phyloP scores from a whole-genome alignment of 2,113 vertebrate genomes.

The Mesocricetus auratus region DNA sequence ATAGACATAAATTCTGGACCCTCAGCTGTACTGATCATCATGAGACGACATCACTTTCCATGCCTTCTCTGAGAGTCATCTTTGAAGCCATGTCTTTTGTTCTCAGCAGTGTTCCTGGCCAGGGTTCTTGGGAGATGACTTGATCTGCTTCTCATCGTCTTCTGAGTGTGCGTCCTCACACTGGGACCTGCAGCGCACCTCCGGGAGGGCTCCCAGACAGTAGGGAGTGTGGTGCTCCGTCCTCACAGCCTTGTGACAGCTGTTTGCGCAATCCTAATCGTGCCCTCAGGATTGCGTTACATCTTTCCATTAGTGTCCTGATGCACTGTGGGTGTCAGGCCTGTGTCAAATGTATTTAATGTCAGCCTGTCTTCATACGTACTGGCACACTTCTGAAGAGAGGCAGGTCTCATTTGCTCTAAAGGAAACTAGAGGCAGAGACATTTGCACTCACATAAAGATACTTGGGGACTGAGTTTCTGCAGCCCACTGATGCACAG shows the following conservation, averaged over 20 bases:
- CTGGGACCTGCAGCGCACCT: not conserved
- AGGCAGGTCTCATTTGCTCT: not conserved
- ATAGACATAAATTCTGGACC: slow-evolving; percentile 23
- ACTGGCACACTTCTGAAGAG: slow-evolving; percentile 14
- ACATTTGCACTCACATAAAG: slow-evolving; percentile 24
- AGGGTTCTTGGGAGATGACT: slow-evolving; percentile 33
- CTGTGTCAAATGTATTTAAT: slow-evolving; percentile 30
- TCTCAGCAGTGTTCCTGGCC: not conserved
- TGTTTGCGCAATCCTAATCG: slow-evolving; percentile 46
- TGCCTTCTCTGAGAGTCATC: not conserved
- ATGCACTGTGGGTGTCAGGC: not conserved
- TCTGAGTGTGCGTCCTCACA: not conserved
- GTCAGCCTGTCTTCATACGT: slow-evolving; percentile 37
- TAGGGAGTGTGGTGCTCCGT: not conserved
- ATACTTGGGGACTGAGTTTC: not conserved
- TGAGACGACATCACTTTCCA: not conserved
- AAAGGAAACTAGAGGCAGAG: not conserved
- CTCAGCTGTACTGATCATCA: not conserved
- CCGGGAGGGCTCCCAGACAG: not conserved
- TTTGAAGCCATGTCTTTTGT: not conserved
- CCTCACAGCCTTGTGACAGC: not conserved
- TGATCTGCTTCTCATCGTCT: slow-evolving; percentile 45
- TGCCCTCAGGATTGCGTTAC: not conserved
- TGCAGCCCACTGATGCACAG: not conserved
- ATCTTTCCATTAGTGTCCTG: slow-evolving; percentile 11